Percentiles rank a stretch among this genome's conserved stretches.
Evolutionary conservation across 2,888 invertebrate genomes (phyloP).

Genomic region (Linnaemya tessellans): DNA sequence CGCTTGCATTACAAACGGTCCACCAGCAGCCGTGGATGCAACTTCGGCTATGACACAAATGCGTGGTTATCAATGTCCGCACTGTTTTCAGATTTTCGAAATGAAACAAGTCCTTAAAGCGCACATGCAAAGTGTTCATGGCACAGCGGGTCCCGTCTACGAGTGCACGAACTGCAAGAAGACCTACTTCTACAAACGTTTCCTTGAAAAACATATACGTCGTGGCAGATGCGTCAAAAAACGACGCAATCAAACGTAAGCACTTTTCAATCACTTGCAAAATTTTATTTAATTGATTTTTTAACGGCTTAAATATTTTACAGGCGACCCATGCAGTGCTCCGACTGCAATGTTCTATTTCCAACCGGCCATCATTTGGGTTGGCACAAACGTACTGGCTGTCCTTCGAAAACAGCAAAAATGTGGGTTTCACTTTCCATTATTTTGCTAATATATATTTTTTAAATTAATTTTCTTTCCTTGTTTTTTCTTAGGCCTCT

Average conservation of each 20-base stretch:
- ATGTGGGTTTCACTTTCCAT: constrained; percentile 75
- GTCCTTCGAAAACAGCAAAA: constrained; percentile 82
- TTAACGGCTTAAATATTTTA: constrained; percentile 9
- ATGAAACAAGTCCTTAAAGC: constrained; percentile 82
- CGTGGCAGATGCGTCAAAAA: constrained; percentile 83
- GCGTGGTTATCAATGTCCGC: constrained; percentile 81
- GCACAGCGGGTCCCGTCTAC: constrained; percentile 81
- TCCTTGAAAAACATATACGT: constrained; percentile 82
- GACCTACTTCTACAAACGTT: constrained; percentile 82
- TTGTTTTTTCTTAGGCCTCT: constrained; percentile 77
- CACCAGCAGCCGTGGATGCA: constrained; percentile 14
- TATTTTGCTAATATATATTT: background rate
- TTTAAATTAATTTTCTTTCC: background rate
- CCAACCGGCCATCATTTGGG: constrained; percentile 83
- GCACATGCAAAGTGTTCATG: constrained; percentile 82
- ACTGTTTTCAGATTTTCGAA: constrained; percentile 81
- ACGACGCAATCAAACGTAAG: constrained; percentile 83
- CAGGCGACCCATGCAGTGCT: constrained; percentile 83
- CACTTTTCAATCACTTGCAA: background rate
- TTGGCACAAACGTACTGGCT: constrained; percentile 83
- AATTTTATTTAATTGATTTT: background rate
- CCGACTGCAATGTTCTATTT: constrained; percentile 82
- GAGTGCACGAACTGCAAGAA: constrained; percentile 83
- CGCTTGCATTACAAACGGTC: constrained; percentile 30
- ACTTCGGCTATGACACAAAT: constrained; percentile 45